These are phyloP conservation scores for Tragelaphus scriptus DNA, from an alignment of 2,113 vertebrate genomes.

Conservation along the genomic window DNA sequence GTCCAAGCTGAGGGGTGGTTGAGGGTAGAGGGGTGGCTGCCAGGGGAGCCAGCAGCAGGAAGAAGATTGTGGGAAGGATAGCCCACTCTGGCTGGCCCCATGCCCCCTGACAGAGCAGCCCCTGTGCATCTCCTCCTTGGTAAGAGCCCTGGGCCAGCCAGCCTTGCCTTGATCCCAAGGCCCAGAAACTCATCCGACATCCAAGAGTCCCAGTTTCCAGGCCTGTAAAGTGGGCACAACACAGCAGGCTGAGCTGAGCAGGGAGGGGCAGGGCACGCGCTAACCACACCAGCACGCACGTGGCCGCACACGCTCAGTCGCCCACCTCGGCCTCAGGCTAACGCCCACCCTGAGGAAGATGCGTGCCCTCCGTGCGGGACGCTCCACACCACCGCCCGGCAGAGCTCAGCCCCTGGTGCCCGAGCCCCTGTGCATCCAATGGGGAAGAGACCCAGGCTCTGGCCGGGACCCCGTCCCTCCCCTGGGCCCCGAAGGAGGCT, in stretches of 20 bases:
- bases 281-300: fast-evolving
- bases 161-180: background rate
- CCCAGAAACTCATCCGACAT: background rate
- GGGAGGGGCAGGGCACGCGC: fast-evolving
- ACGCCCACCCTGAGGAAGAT: background rate
- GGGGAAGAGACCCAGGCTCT: background rate
- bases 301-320: fast-evolving
- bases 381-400: too few relatives aligned
- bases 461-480: background rate
- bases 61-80: fast-evolving
- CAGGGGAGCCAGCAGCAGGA: background rate
- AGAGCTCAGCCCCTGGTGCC: background rate
- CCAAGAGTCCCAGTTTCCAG: background rate
- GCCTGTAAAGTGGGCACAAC: background rate
- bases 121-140: fast-evolving
- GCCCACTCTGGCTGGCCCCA: fast-evolving
- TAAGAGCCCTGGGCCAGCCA: background rate
- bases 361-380: fast-evolving
- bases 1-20: fast-evolving
- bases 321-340: fast-evolving
- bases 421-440: fast-evolving
- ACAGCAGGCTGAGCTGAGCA: background rate
- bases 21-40: background rate
- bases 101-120: background rate
- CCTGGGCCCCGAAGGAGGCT: background rate